phyloP scores from a whole-genome alignment of 2,113 vertebrate genomes.

The Amphiprion ocellaris region DNA sequence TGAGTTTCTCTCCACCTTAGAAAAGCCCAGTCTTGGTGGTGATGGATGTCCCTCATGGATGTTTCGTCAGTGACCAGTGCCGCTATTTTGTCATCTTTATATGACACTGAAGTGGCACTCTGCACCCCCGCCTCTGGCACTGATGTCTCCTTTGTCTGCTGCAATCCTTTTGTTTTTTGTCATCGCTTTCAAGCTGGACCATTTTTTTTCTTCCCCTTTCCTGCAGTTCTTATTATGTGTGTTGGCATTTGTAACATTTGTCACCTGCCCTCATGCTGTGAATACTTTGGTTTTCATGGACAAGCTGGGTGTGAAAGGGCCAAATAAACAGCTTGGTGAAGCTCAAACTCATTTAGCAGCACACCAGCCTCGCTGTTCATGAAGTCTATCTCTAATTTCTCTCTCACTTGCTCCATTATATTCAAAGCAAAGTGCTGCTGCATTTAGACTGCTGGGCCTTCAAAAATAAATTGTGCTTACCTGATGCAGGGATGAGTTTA shows the following conservation, averaged over 20 bases:
- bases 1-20: background rate
- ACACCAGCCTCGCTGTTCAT: background rate
- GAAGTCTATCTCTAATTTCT: background rate
- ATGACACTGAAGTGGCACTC: conserved; percentile 32
- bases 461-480: too few species aligned
- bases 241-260: conserved; percentile 25
- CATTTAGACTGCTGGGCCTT: background rate
- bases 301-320: background rate
- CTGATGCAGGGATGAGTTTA: too few species aligned
- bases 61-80: conserved; percentile 23
- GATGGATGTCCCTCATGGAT: conserved; percentile 22
- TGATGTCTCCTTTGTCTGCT: conserved; percentile 38
- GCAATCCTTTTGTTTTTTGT: conserved; percentile 21
- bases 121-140: conserved; percentile 16
- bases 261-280: conserved; percentile 2
- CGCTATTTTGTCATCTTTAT: conserved; percentile 46
- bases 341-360: background rate
- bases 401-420: background rate
- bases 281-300: conserved; percentile 14
- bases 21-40: background rate
- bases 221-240: conserved; percentile 11
- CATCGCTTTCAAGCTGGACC: conserved; percentile 14
- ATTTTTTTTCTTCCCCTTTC: conserved; percentile 27
- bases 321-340: conserved; percentile 11
- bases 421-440: background rate